Base-by-base conservation (phyloP, 2,888 invertebrate species). In the Scaeva pyrastri region DNA sequence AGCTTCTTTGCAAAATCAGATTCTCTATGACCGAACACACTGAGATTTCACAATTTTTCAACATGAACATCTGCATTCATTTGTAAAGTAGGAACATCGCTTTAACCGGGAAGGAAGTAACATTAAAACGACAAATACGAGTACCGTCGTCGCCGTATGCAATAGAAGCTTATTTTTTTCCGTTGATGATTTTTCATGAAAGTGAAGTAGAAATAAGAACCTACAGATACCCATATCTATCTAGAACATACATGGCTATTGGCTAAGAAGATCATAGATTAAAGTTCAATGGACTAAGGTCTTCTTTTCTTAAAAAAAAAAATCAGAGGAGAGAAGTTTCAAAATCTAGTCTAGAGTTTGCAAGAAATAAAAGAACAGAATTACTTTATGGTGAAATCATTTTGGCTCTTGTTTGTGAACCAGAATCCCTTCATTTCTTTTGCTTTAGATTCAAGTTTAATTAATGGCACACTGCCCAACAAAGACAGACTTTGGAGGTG, bases 51-150 rank as follows among this genome's bases (percentile, higher is more conserved):
- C 85, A 56, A 82, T 86, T 86, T 60, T 74, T 73, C 78, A 78
- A 66, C 82, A 74, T 86, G 86, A 86, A 82, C 82, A 82, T 86
- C 82, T 86, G 86, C 86, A 82, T 86, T 86, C 82, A 86, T 77
- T 86, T 86, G 85, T 86, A 70, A 82, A 77, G 73, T 72, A 58
- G 58, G 75, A 68, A 60, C 60, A 52, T 19, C 12, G 60, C 21
- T 45, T 76, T 14, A 62, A 58, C 23, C 31, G 55, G 50, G 26
- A 66, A 85, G 85, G 80, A 77, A 82, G 72, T 66, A 66, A 19
- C n/a, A 31, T 31, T 31, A 31, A 7, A n/a, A 56, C 39, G 68
- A 74, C 80, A 71, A 60, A 71, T 41, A 23, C 23, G 55, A 23
- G 11, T n/a, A n/a, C n/a, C n/a, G n/a, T n/a, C n/a, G n/a, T n/a